A percentile compares a stretch with the other conserved stretches of the same genome.
Evolutionary conservation across 2,888 invertebrate species (phyloP).

Genomic region (Amiota communis): DNA sequence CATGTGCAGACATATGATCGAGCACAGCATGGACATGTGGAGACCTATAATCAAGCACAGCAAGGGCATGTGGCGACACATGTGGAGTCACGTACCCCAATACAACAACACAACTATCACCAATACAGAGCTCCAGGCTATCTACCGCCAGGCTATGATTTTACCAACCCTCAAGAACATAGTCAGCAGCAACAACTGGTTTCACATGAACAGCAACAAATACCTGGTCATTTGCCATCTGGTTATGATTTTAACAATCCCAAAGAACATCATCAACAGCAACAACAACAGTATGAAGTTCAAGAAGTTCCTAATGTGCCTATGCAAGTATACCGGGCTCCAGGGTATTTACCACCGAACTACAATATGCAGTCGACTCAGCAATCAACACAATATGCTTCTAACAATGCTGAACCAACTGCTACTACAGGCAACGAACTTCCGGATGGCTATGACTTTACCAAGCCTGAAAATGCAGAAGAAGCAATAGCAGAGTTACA

Average conservation of each 20-base stretch:
- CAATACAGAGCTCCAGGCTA: slow-evolving; percentile 40
- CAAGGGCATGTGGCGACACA: neutral
- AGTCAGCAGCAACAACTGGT: slow-evolving; percentile 3
- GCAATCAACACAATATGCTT: slow-evolving; percentile 16
- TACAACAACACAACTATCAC: neutral
- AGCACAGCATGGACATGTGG: neutral
- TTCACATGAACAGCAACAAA: slow-evolving; percentile 32
- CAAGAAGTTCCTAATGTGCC: neutral
- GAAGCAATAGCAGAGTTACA: slow-evolving; percentile 63
- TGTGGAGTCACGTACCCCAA: neutral
- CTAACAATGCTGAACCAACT: neutral
- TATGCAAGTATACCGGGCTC: slow-evolving; percentile 5
- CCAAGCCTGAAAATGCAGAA: slow-evolving; percentile 59
- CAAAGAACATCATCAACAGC: slow-evolving; percentile 28
- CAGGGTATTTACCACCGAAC: slow-evolving; percentile 25
- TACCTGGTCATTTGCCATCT: slow-evolving; percentile 36
- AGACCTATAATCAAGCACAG: neutral
- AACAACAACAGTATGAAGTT: slow-evolving; percentile 23
- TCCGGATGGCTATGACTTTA: slow-evolving; percentile 62
- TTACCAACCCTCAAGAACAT: slow-evolving; percentile 9
- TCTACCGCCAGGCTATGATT: slow-evolving; percentile 48
- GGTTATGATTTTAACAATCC: slow-evolving; percentile 43
- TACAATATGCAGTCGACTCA: slow-evolving; percentile 10
- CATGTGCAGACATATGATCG: neutral
- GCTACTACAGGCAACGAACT: slow-evolving; percentile 42